Conservation (phyloP, 2,888 invertebrate species). For the Pristionchus mayeri region DNA sequence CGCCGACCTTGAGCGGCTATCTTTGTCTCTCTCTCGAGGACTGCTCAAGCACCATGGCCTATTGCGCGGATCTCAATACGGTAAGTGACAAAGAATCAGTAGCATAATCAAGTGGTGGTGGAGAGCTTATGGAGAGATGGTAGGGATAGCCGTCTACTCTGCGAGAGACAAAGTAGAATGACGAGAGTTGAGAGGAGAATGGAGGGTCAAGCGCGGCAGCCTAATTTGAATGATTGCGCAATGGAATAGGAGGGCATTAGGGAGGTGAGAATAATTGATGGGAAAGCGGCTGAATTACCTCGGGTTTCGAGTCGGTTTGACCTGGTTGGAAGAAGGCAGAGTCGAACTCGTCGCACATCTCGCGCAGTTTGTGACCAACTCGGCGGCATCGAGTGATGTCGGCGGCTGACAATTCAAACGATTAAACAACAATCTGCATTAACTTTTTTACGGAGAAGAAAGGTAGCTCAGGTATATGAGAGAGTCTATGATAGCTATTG, state of each 20-base stretch:
- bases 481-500: too few species aligned
- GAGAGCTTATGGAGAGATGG: background rate
- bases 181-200: background rate
- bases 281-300: slow-evolving; percentile 33
- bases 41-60: background rate
- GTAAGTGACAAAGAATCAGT: slow-evolving; percentile 4
- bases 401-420: background rate
- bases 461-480: too few species aligned
- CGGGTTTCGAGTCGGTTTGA: background rate
- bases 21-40: background rate
- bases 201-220: background rate
- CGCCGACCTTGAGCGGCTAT: background rate
- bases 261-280: slow-evolving; percentile 48
- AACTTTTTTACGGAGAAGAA: too few species aligned
- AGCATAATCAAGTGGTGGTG: background rate
- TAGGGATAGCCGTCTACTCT: background rate
- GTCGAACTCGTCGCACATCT: slow-evolving; percentile 31
- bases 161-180: background rate
- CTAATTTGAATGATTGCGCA: slow-evolving; percentile 50
- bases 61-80: background rate
- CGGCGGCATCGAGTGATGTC: slow-evolving; percentile 1
- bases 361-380: background rate
- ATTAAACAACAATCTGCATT: too few species aligned
- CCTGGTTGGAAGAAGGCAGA: slow-evolving; percentile 10
- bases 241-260: slow-evolving; percentile 3